Percentiles rank a stretch among this genome's conserved stretches.
Conservation (phyloP, 2,113 vertebrate species). For the Danionella cerebrum region DNA sequence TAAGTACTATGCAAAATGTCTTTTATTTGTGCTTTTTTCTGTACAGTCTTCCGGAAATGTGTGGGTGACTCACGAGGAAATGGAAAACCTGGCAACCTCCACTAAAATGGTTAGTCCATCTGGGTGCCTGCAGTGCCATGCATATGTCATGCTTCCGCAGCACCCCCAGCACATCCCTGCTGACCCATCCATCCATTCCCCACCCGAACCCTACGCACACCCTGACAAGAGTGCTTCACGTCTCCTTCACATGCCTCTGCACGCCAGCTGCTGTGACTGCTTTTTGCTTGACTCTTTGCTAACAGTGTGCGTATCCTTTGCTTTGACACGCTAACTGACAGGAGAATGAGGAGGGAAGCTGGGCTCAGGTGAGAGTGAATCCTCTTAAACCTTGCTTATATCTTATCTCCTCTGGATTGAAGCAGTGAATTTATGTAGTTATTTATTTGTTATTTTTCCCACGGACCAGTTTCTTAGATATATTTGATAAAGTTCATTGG, state of each 20-base stretch:
- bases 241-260: constrained; percentile 13
- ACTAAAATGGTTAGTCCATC: constrained; percentile 89
- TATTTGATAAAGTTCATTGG: no score
- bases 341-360: constrained; percentile 96
- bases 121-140: constrained; percentile 51
- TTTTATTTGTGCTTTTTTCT: constrained; percentile 40
- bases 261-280: not conserved
- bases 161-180: not conserved
- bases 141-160: constrained; percentile 41
- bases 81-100: constrained; percentile 91
- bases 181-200: constrained; percentile 18
- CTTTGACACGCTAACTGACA: constrained; percentile 71
- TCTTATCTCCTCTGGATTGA: no score
- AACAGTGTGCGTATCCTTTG: constrained; percentile 44
- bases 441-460: no score
- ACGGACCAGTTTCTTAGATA: no score
- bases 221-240: constrained; percentile 27
- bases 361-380: constrained; percentile 89
- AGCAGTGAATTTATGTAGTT: no score
- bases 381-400: no score
- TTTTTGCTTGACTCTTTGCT: constrained; percentile 15
- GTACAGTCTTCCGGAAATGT: constrained; percentile 94
- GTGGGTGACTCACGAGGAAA: constrained; percentile 98
- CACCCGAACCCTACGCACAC: not conserved
- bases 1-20: not conserved